Evolutionary conservation across 2,113 vertebrate species (phyloP), one percentile per base, ranked within the genome.

Genomic region (Eclectus roratus): DNA sequence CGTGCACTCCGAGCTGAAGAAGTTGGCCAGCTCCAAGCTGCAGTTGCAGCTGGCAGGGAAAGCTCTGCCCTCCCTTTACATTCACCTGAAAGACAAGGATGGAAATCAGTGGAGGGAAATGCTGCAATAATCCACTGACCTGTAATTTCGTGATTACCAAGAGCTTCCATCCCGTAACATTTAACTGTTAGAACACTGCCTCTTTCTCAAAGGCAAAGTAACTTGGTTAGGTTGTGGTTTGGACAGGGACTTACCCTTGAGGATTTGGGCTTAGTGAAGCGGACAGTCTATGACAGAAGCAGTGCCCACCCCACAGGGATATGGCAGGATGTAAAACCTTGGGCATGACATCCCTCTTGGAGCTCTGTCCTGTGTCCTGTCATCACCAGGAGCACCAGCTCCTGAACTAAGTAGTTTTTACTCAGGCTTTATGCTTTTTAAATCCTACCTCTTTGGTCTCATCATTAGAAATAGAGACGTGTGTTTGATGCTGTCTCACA

Each of bases 21-120:
- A 35, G 17, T 33, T 17, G 91, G 84, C 88, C 85, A 90, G 76
- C 88, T 58, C 35, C 3, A 16, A 58, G 85, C 74, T 50, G 58
- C 70, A 15, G 33, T 68, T 64, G 52, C 64, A 70, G 82, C 92
- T 92, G 95, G 64, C 82, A 80, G 52, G 65, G 73, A 66, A 65
- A 84, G 72, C 88, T 94, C 64, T 53, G 31, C 37, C 70, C 21
- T 93, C 68, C 60, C n/a, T 60, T 86, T 11, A 2, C 28, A 4
- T 88, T 91, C 69, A 81, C 88, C 83, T 94, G 77, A 17, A 50
- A 31, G 5, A 6, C 55, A 47, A 21, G 7, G 92, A 41, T 74
- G 69, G 47, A 44, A 81, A 37, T 77, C 72, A 52, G 43, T 2
- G 24, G 28, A 74, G 60, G 35, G 72, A 35, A 89, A 47, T 53